A percentile compares a stretch with the other conserved stretches of the same genome.
Evolutionary conservation across 2,113 vertebrate species (phyloP).

Genomic region (human (Homo sapiens)): GRCh38 chr1:202627001-202627500

Average conservation of each 20-base stretch:
- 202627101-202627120: neutral
- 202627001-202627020: neutral
- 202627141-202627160: neutral
- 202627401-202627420: neutral
- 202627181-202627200: neutral
- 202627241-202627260: neutral
- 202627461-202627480: neutral
- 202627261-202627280: neutral
- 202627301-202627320: neutral
- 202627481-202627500: accelerated
- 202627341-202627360: neutral
- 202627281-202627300: neutral
- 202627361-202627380: neutral
- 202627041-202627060: accelerated
- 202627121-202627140: no score
- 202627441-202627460: accelerated
- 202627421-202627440: neutral
- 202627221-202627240: neutral
- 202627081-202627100: neutral
- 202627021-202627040: neutral
- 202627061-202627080: neutral
- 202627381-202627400: neutral
- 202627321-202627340: neutral
- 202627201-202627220: neutral
- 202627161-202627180: neutral